phyloP scores from a whole-genome alignment of 2,113 vertebrate species.

The Isurus oxyrinchus region DNA sequence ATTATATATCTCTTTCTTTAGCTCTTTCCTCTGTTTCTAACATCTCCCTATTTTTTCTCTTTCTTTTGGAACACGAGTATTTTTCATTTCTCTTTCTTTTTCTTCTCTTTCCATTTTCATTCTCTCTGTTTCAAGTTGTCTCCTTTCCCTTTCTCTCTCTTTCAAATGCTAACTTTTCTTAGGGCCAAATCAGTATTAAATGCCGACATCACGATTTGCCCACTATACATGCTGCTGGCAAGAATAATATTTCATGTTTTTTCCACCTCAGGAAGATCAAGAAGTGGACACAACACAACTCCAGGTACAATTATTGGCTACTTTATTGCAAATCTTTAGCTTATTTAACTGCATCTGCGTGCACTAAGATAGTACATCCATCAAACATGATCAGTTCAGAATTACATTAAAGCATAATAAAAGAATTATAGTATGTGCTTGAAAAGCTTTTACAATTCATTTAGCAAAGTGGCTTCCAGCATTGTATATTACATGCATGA shows the following conservation, averaged over 20 bases:
- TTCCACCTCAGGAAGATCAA: neutral
- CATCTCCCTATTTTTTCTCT: no score
- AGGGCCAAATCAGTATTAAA: no score
- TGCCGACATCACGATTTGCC: no score
- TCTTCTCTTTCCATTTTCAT: no score
- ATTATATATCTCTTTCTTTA: no score
- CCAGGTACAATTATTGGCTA: neutral
- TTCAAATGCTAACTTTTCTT: no score
- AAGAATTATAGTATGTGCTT: neutral
- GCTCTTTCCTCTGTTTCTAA: no score
- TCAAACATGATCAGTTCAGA: neutral
- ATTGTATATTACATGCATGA: neutral
- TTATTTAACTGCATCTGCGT: neutral
- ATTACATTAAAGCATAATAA: neutral
- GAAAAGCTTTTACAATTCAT: neutral
- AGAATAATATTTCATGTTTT: neutral
- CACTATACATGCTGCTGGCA: no score
- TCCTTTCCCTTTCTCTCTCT: no score
- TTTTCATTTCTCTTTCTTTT: no score
- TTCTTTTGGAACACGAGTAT: no score
- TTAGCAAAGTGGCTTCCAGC: neutral
- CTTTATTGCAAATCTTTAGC: neutral
- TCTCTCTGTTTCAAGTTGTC: no score
- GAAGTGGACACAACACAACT: neutral
- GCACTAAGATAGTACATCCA: neutral